phyloP scores from a whole-genome alignment of 30 jellyfish, hydroid and myxozoan genomes.

The Turritopsis rubra region DNA sequence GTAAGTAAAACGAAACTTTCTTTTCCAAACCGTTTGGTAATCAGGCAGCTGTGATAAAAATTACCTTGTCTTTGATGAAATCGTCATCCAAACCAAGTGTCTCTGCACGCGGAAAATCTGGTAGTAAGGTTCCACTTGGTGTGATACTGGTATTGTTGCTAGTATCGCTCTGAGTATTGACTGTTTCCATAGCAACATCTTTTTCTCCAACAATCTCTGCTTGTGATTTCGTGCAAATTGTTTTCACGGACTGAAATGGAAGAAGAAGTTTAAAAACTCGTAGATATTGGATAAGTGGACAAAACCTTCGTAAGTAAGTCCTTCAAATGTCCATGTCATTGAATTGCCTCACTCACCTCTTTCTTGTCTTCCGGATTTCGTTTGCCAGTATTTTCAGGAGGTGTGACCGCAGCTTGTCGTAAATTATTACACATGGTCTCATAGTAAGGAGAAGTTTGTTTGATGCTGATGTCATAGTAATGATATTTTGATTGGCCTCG shows the following conservation, averaged over 20 bases:
- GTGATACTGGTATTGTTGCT: background rate
- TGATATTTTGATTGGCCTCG: conserved; percentile 98
- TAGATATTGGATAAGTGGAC: no score
- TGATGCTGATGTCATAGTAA: conserved; percentile 83
- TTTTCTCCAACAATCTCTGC: background rate
- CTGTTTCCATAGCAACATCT: background rate
- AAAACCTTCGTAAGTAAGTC: no score
- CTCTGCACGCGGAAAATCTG: conserved; percentile 79
- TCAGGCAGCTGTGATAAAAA: background rate
- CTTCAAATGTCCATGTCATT: no score
- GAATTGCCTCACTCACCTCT: conserved; percentile 34
- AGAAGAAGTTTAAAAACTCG: background rate
- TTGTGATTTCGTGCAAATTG: background rate
- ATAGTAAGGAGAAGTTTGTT: conserved; percentile 65
- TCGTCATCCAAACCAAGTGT: conserved; percentile 35
- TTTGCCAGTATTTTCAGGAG: conserved; percentile 44
- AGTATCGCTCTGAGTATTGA: background rate
- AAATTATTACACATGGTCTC: conserved; percentile 28
- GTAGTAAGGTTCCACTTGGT: conserved; percentile 69
- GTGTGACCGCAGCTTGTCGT: conserved; percentile 60
- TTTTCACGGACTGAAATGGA: background rate
- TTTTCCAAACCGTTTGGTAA: no score
- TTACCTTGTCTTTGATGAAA: conserved; percentile 38
- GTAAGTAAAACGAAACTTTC: no score
- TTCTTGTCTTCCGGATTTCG: conserved; percentile 35